Percentiles rank a stretch among this genome's conserved stretches.
Evolutionary conservation across 2,888 invertebrate genomes (phyloP).

Genomic region (Arctia plantaginis): DNA sequence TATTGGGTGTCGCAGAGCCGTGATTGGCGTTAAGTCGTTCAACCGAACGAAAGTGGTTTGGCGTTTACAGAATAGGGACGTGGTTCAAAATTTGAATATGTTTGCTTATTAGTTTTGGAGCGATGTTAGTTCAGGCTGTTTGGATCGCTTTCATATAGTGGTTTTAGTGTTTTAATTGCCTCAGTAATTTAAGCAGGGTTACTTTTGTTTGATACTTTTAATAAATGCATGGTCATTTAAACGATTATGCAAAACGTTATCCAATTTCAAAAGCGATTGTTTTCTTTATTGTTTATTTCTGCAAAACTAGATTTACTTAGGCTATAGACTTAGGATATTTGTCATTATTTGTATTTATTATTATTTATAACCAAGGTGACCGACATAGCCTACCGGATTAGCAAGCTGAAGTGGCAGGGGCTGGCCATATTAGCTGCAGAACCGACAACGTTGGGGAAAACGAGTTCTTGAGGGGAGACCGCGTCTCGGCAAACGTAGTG

Average conservation of each 20-base stretch:
- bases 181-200: constrained; percentile 3
- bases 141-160: constrained; percentile 41
- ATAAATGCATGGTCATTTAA: constrained; percentile 3
- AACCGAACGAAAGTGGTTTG: constrained; percentile 73
- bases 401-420: too few relatives aligned
- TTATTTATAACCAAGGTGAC: too few relatives aligned
- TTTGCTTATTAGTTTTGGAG: constrained; percentile 73
- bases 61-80: constrained; percentile 69
- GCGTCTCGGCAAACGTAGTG: too few relatives aligned
- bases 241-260: neutral
- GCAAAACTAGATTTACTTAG: neutral
- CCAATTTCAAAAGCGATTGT: neutral
- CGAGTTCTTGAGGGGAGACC: too few relatives aligned
- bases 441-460: too few relatives aligned
- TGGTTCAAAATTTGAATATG: constrained; percentile 71
- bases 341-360: neutral
- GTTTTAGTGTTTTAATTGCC: constrained; percentile 19
- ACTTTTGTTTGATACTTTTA: neutral
- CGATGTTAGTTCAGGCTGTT: constrained; percentile 48
- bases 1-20: constrained; percentile 81
- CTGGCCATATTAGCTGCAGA: too few relatives aligned
- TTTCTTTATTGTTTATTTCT: too few relatives aligned
- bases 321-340: neutral
- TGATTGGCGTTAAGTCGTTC: constrained; percentile 83
- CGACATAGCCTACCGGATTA: too few relatives aligned